Conservation (phyloP, 2,113 vertebrate species). For the Petroica traversi region DNA sequence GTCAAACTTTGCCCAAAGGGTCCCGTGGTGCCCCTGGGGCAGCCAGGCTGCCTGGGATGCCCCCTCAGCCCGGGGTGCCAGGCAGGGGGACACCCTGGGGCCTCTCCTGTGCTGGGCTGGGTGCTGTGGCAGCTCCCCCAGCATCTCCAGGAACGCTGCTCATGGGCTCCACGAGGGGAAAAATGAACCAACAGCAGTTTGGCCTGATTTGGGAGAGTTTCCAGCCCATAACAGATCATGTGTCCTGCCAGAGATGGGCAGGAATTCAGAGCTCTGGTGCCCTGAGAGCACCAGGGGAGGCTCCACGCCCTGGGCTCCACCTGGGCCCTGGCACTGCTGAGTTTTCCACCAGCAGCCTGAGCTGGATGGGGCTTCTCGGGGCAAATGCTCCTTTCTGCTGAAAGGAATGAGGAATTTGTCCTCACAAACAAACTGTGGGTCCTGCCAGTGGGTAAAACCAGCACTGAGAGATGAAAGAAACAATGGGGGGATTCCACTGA, state of each 20-base stretch:
- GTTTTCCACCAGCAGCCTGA: background rate
- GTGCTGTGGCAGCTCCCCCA: background rate
- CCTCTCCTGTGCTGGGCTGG: rapidly evolving
- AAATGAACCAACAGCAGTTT: too few relatives aligned
- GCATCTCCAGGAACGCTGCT: background rate
- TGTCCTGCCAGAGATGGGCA: background rate
- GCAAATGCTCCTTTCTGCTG: background rate
- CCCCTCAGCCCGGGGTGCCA: rapidly evolving
- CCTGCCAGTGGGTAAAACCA: too few relatives aligned
- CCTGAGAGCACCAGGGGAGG: rapidly evolving
- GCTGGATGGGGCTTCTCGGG: background rate
- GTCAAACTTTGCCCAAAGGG: background rate
- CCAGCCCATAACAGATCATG: background rate
- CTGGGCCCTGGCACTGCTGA: background rate
- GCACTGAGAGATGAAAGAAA: too few relatives aligned
- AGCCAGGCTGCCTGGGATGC: rapidly evolving
- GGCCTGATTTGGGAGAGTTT: conserved; percentile 4
- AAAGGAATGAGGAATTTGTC: too few relatives aligned
- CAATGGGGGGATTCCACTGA: too few relatives aligned
- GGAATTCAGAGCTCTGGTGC: background rate
- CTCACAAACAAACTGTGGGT: too few relatives aligned
- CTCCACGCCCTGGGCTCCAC: background rate
- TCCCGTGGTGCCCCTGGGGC: background rate
- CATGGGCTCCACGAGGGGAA: background rate
- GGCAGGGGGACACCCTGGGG: rapidly evolving